phyloP scores from a whole-genome alignment of 2,113 vertebrate species.

The Myotis davidii region DNA sequence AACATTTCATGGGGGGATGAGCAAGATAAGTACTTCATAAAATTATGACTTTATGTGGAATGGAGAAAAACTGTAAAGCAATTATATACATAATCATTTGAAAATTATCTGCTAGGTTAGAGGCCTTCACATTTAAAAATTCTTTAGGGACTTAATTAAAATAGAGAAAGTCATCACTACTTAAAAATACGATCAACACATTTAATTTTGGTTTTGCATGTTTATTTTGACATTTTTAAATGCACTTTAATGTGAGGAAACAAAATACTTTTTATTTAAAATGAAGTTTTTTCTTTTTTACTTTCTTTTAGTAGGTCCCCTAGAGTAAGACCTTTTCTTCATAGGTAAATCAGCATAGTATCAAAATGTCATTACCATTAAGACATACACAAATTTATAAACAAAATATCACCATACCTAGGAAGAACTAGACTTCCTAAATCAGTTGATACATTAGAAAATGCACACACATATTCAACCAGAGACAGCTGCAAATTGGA shows the following conservation, averaged over 20 bases:
- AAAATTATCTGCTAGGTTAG: slow-evolving; percentile 32
- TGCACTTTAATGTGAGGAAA: slow-evolving; percentile 55
- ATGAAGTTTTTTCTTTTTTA: slow-evolving; percentile 44
- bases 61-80: slow-evolving; percentile 47
- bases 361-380: slow-evolving; percentile 42
- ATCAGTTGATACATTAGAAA: background rate
- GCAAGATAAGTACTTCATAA: slow-evolving; percentile 34
- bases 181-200: slow-evolving; percentile 62
- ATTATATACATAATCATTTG: slow-evolving; percentile 28
- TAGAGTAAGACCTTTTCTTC: slow-evolving; percentile 30
- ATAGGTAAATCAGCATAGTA: background rate
- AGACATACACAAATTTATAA: slow-evolving; percentile 17
- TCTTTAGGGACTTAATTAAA: slow-evolving; percentile 74
- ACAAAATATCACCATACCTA: background rate
- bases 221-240: slow-evolving; percentile 69
- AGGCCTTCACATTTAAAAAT: slow-evolving; percentile 60
- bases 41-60: background rate
- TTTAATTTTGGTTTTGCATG: slow-evolving; percentile 19
- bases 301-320: background rate
- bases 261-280: slow-evolving; percentile 49
- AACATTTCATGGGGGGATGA: background rate
- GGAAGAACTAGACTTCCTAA: background rate
- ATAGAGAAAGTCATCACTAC: slow-evolving; percentile 24
- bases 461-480: background rate
- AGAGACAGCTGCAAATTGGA: background rate